These are phyloP conservation scores for Pandion haliaetus DNA, from an alignment of 2,113 vertebrate species.

Conservation along the genomic window DNA sequence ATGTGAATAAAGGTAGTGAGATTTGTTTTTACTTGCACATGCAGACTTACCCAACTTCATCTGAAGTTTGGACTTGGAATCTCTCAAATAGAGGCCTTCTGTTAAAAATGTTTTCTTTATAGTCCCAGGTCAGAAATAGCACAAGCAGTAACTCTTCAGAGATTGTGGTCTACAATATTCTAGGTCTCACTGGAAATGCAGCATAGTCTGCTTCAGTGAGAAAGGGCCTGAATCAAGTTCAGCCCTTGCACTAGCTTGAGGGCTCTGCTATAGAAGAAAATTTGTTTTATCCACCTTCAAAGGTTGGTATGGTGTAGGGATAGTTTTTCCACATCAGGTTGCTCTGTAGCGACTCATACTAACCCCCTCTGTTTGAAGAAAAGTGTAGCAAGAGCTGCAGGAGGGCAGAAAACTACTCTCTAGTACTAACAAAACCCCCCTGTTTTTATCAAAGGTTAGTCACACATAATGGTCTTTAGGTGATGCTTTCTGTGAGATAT, in stretches of 20 bases:
- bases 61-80: neutral
- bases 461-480: neutral
- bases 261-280: neutral
- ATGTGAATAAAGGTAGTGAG: neutral
- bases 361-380: neutral
- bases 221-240: neutral
- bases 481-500: neutral
- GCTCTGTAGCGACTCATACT: neutral
- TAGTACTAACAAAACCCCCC: neutral
- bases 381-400: neutral
- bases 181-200: neutral
- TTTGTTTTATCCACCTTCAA: neutral
- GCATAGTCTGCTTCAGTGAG: neutral
- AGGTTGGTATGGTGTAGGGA: neutral
- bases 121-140: neutral
- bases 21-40: neutral
- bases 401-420: neutral
- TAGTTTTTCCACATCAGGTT: neutral
- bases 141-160: neutral
- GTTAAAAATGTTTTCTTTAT: neutral
- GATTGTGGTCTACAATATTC: rapidly evolving
- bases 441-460: neutral
- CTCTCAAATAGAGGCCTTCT: neutral
- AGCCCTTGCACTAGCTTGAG: neutral
- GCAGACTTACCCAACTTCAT: neutral